Base-by-base conservation (phyloP, 2,797 vertebrate genomes). In the Pipistrellus nathusii region DNA sequence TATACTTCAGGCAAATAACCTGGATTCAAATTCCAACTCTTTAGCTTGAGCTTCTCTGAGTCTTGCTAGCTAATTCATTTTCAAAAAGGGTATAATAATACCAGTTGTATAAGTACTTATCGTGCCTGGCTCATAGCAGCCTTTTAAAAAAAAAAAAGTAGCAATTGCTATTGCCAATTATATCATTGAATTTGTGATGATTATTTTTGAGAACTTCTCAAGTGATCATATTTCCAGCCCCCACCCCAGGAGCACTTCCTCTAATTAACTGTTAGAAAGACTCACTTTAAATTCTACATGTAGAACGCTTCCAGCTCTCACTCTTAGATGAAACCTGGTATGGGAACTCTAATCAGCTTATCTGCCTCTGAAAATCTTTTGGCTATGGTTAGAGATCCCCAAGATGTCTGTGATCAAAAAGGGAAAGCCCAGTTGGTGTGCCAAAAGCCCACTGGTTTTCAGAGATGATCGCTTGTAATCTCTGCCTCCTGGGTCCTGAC, bases 161-260 rank as follows among this genome's bases (percentile, higher is more conserved):
- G 53, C 17, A 81, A 59, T 82, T 62, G 41, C 57, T 88, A 35
- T 83, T 73, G 84, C 46, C 64, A 80, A 62, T 92, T 64, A 76
- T 59, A 76, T 94, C 85, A 96, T 41, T 93, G 78, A 89, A 95
- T 94, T 93, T 94, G 87, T 85, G 84, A 88, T 94, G 92, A 87
- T 85, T 94, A 71, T 77, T 95, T 89, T 88, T 77, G 62, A 93
- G 87, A 95, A 77, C n/a, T 89, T 90, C 87, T 91, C 62, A 90
- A 94, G 81, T 87, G 78, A 46, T 85, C 51, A 38, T 90, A 75
- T 91, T 89, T 94, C 87, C 23, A 18, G 41, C 44, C 25, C 88
- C 46, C 13, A 75, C n/a, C 59, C 46, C 62, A 78, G 90, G 69
- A 87, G 13, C n/a, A 69, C 32, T 46, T 82, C 38, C 81, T 83